phyloP scores from a whole-genome alignment of 1,140 invertebrate genomes.

The Grapholita molesta region DNA sequence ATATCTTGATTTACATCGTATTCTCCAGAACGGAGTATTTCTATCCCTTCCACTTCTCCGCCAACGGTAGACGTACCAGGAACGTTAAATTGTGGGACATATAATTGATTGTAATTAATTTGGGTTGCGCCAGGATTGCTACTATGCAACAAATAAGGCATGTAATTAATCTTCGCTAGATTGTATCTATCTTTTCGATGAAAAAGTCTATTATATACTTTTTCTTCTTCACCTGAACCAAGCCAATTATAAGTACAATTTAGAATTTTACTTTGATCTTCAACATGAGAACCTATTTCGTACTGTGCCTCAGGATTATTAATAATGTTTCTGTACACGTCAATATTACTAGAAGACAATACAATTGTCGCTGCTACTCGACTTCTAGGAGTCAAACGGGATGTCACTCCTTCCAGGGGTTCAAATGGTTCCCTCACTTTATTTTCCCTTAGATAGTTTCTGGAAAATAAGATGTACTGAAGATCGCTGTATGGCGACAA shows the following conservation, averaged over 20 bases:
- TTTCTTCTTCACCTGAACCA: slow-evolving; percentile 86
- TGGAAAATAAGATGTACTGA: slow-evolving; percentile 91
- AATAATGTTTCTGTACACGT: slow-evolving; percentile 94
- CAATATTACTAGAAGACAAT: slow-evolving; percentile 93
- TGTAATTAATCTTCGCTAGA: slow-evolving; percentile 90
- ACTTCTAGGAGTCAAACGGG: slow-evolving; percentile 89
- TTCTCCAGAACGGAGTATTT: slow-evolving; percentile 86
- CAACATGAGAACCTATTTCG: slow-evolving; percentile 96
- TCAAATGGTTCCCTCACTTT: slow-evolving; percentile 92
- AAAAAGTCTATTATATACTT: slow-evolving; percentile 90
- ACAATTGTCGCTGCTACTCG: slow-evolving; percentile 94
- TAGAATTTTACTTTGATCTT: slow-evolving; percentile 95
- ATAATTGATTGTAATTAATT: slow-evolving; percentile 84
- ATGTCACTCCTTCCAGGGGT: slow-evolving; percentile 79
- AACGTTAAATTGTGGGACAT: slow-evolving; percentile 86
- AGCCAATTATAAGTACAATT: slow-evolving; percentile 98
- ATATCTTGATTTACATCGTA: slow-evolving; percentile 95
- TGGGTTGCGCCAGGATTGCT: slow-evolving; percentile 90
- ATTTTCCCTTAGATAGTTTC: slow-evolving; percentile 94
- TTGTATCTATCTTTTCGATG: slow-evolving; percentile 95
- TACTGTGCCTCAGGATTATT: slow-evolving; percentile 94
- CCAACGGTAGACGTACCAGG: slow-evolving; percentile 86
- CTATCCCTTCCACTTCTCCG: slow-evolving; percentile 92
- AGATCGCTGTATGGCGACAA: slow-evolving; percentile 90
- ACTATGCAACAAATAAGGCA: slow-evolving; percentile 91